Evolutionary conservation across 53 echinoderm and acorn worm genomes (phyloP).

Genomic region (Paelopatides confundens): DNA sequence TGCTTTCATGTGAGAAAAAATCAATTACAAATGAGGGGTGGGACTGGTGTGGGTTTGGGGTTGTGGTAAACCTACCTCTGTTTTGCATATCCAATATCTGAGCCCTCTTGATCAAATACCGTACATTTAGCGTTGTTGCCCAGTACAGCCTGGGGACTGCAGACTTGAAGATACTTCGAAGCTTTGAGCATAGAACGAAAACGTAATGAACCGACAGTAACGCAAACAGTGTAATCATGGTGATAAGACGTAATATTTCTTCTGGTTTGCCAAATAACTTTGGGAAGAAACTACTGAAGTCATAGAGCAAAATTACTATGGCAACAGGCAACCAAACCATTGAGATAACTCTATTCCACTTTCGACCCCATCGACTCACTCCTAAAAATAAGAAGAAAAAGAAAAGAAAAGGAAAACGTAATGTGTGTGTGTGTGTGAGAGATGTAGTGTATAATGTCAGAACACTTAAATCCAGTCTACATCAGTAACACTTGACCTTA

Average conservation of each 20-base stretch:
- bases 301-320: too few relatives aligned
- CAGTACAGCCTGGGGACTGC: background rate
- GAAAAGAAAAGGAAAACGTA: too few relatives aligned
- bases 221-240: conserved; percentile 33
- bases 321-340: too few relatives aligned
- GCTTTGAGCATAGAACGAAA: background rate
- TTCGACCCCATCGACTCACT: background rate
- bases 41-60: too few relatives aligned
- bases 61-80: background rate
- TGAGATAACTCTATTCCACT: too few relatives aligned
- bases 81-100: background rate
- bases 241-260: background rate
- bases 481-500: too few relatives aligned
- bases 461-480: too few relatives aligned
- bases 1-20: too few relatives aligned
- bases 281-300: background rate
- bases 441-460: too few relatives aligned
- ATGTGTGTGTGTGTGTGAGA: too few relatives aligned
- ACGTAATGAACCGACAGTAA: background rate
- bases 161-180: background rate
- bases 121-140: background rate
- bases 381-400: too few relatives aligned
- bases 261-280: background rate
- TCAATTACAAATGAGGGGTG: too few relatives aligned
- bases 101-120: background rate